These are phyloP conservation scores for Lethenteron reissneri DNA, from an alignment of 2,113 vertebrate genomes.

Conservation along the genomic window DNA sequence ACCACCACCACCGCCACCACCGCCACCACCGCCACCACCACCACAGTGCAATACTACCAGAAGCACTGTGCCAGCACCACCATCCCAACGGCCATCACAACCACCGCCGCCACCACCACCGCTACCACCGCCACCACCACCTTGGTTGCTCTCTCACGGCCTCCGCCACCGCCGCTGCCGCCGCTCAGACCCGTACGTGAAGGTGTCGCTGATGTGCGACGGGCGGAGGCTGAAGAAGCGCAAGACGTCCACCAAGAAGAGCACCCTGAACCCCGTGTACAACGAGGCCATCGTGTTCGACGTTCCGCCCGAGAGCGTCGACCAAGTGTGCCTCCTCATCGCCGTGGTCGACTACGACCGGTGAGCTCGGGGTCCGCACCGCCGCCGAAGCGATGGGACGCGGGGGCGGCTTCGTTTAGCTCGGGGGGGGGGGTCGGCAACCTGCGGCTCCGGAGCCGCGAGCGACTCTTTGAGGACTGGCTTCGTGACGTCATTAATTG, in stretches of 20 bases:
- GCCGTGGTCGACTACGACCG: slow-evolving; percentile 93
- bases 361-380: slow-evolving; percentile 28
- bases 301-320: slow-evolving; percentile 94
- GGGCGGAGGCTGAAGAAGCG: slow-evolving; percentile 88
- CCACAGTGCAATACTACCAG: too few species aligned
- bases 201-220: slow-evolving; percentile 85
- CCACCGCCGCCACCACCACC: too few species aligned
- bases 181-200: slow-evolving; percentile 70
- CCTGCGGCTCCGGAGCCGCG: not conserved
- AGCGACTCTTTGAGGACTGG: not conserved
- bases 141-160: too few species aligned
- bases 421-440: not conserved
- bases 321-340: slow-evolving; percentile 91
- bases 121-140: too few species aligned
- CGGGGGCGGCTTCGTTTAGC: too few species aligned
- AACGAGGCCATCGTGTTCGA: slow-evolving; percentile 98
- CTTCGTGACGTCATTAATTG: too few species aligned
- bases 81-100: too few species aligned
- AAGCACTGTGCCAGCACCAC: too few species aligned
- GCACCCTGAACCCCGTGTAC: slow-evolving; percentile 86
- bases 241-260: slow-evolving; percentile 96
- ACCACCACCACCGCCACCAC: too few species aligned
- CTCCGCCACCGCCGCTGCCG: not conserved
- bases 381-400: not conserved
- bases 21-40: too few species aligned